Evolutionary conservation across 2,113 vertebrate species (phyloP), one percentile per base, ranked within the genome.

Genomic region (Eupsittula cactorum): DNA sequence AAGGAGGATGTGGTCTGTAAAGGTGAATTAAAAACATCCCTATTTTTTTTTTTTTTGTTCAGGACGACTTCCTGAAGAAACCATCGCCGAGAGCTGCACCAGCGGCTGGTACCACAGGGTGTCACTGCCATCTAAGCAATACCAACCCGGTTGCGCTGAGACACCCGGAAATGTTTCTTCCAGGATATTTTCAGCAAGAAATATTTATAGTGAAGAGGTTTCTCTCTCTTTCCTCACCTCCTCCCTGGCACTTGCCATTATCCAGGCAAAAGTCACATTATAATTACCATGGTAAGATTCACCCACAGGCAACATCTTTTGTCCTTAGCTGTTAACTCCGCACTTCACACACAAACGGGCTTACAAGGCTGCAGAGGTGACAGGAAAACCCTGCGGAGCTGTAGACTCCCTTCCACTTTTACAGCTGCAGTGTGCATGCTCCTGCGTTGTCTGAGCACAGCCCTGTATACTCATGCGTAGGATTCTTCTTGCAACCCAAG

Each of bases 51-150:
- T 37, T 33, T n/a, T 57, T 33, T n/a, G 19, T 21, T 57, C 55
- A 57, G 55, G 55, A 57, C 4, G 46, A 27, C 29, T 42, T 81
- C 42, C 53, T 52, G 21, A 80, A 44, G 0, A 2, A 64, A 8
- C 35, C 13, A 39, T 17, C 0, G 2, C n/a, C 0, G 2, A 59
- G 52, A 15, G 47, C 64, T 91, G 77, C 73, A 88, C 33, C 14
- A 62, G 69, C 21, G 3, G 53, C 50, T 82, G 37, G 47, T 69
- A 55, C 93, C 90, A 96, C 93, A 85, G 16, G 91, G 82, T 95
- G 96, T 83, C 93, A 75, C 90, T 96, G 65, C 86, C 69, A 67
- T 13, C 85, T 64, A 31, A 5, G 85, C 55, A 64, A 86, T 29
- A 19, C n/a, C 25, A 14, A 39, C 29, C 92, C 55, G 16, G 27